Evolutionary conservation across 2,113 vertebrate species (phyloP).

Genomic region (Peromyscus californicus): DNA sequence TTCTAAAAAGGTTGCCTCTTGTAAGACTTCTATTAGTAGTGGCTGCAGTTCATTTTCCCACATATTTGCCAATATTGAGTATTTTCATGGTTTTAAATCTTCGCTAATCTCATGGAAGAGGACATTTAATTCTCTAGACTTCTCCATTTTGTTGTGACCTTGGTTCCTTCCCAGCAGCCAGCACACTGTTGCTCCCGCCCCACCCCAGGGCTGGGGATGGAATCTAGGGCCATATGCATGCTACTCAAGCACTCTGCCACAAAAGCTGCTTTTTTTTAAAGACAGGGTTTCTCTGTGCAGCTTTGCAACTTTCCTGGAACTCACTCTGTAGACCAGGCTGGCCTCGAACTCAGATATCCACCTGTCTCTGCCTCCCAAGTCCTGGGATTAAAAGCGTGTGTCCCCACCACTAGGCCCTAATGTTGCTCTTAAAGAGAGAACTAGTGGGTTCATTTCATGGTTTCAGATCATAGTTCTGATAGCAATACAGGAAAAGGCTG

Average conservation of each 20-base stretch:
- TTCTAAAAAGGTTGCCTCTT: slow-evolving; percentile 14
- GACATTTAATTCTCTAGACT: not conserved
- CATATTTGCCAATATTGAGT: not conserved
- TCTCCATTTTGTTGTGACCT: slow-evolving; percentile 25
- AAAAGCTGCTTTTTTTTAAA: not conserved
- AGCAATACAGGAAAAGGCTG: not conserved
- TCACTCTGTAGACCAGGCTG: not conserved
- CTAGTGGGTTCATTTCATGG: not conserved
- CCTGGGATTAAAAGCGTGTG: not conserved
- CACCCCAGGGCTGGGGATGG: not conserved
- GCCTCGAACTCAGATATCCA: not conserved
- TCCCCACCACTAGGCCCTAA: too few relatives aligned
- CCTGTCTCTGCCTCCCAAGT: not conserved
- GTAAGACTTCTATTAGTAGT: not conserved
- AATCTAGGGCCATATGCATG: not conserved
- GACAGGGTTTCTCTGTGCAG: not conserved
- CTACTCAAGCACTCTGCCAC: not conserved
- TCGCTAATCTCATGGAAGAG: not conserved
- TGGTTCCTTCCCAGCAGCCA: not conserved
- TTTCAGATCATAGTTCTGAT: slow-evolving; percentile 33
- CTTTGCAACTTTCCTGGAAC: not conserved
- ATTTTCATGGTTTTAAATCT: slow-evolving; percentile 38
- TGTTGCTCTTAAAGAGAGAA: slow-evolving; percentile 17
- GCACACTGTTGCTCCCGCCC: not conserved
- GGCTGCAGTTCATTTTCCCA: not conserved